phyloP scores from a whole-genome alignment of 2,797 vertebrate species.

The Hippocampus kuda region DNA sequence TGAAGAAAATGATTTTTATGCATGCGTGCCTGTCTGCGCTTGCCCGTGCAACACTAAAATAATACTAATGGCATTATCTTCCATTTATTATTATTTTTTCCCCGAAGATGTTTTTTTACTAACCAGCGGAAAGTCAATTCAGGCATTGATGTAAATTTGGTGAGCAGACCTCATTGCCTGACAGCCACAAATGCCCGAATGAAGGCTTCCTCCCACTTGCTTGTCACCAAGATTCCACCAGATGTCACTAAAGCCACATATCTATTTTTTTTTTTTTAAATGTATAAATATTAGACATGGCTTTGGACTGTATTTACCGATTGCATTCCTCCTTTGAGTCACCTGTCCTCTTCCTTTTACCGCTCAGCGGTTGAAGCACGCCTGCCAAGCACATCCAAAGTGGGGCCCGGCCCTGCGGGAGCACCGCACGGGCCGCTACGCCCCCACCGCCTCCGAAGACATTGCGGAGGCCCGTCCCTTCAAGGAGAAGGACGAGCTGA shows the following conservation, averaged over 20 bases:
- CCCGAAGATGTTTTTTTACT: too few relatives aligned
- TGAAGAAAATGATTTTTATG: too few relatives aligned
- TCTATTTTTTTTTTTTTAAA: not conserved
- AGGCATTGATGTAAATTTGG: too few relatives aligned
- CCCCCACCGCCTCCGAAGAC: slow-evolving; percentile 63
- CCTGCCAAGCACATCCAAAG: slow-evolving; percentile 77
- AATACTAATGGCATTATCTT: too few relatives aligned
- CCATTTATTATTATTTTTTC: too few relatives aligned
- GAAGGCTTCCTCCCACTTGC: not conserved
- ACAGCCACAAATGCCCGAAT: not conserved
- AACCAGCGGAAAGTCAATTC: too few relatives aligned
- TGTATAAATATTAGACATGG: not conserved
- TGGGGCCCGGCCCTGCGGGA: slow-evolving; percentile 91
- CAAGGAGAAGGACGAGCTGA: slow-evolving; percentile 65
- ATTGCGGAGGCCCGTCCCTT: slow-evolving; percentile 58
- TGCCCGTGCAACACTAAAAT: too few relatives aligned
- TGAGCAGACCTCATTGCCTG: too few relatives aligned
- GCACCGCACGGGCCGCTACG: slow-evolving; percentile 88
- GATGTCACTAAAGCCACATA: not conserved
- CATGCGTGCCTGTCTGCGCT: too few relatives aligned
- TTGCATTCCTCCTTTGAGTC: not conserved
- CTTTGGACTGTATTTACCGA: not conserved
- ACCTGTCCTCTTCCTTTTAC: not conserved
- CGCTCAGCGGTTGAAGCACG: slow-evolving; percentile 82
- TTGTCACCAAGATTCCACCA: not conserved